These are phyloP conservation scores for Idris sp. DNA, from an alignment of 1,140 invertebrate genomes.

Conservation along the genomic window DNA sequence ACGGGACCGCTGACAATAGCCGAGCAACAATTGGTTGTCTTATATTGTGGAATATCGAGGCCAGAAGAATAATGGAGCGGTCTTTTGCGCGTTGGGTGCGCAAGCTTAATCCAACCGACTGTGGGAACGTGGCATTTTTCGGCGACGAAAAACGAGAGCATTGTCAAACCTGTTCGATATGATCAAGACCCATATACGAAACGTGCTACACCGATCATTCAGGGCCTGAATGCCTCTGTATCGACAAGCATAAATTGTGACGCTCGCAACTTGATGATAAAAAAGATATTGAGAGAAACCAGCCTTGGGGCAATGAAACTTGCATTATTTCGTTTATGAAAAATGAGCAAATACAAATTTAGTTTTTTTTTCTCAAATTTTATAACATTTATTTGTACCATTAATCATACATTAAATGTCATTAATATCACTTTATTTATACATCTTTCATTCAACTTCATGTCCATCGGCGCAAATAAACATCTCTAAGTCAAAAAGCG, in stretches of 20 bases:
- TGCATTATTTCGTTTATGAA: constrained; percentile 31
- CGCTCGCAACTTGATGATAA: constrained; percentile 40
- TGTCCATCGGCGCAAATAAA: too few relatives aligned
- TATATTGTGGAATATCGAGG: constrained; percentile 55
- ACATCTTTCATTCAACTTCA: too few relatives aligned
- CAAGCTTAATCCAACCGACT: constrained; percentile 57
- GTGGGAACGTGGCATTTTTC: constrained; percentile 56
- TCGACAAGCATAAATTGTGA: constrained; percentile 37
- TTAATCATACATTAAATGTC: too few relatives aligned
- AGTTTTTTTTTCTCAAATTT: too few relatives aligned
- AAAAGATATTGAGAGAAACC: constrained; percentile 45
- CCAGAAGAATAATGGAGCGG: constrained; percentile 57
- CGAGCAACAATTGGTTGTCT: constrained; percentile 52
- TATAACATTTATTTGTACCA: too few relatives aligned
- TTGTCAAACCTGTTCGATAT: constrained; percentile 59
- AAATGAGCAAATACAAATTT: too few relatives aligned
- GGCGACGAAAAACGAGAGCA: constrained; percentile 49
- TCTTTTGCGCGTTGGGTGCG: constrained; percentile 46
- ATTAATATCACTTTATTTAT: too few relatives aligned
- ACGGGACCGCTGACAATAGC: constrained; percentile 45
- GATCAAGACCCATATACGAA: constrained; percentile 54
- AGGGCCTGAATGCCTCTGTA: constrained; percentile 29
- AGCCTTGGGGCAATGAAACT: constrained; percentile 29
- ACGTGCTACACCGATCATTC: constrained; percentile 32
- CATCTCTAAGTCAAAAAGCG: too few relatives aligned